phyloP scores from a whole-genome alignment of 2,888 invertebrate species.

The Oegoconia quadripuncta region DNA sequence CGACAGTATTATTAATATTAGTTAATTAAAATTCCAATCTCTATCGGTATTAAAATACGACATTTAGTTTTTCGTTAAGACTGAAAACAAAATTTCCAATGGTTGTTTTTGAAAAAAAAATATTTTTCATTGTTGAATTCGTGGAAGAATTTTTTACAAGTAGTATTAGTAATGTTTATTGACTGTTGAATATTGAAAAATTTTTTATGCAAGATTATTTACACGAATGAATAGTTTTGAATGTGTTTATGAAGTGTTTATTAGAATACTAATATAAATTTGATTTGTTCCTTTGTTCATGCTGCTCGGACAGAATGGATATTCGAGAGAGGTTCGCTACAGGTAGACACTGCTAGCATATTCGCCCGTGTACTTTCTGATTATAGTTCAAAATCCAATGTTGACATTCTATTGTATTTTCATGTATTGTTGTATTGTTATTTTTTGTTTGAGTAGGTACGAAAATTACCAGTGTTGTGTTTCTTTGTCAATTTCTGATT shows the following conservation, averaged over 20 bases:
- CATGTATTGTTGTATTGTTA: slow-evolving; percentile 37
- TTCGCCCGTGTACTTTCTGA: slow-evolving; percentile 30
- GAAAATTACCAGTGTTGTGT: slow-evolving; percentile 59
- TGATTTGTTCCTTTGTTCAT: slow-evolving; percentile 54
- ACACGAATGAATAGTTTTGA: slow-evolving; percentile 51
- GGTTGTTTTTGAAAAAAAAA: slow-evolving; percentile 33
- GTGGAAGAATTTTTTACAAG: slow-evolving; percentile 38
- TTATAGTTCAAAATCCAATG: slow-evolving; percentile 34
- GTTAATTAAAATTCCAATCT: slow-evolving; percentile 24
- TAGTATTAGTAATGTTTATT: slow-evolving; percentile 54
- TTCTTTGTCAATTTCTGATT: slow-evolving; percentile 57
- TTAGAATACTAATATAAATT: slow-evolving; percentile 41
- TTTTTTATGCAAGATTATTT: slow-evolving; percentile 54
- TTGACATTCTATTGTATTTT: slow-evolving; percentile 36
- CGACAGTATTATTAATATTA: slow-evolving; percentile 15
- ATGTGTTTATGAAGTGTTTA: slow-evolving; percentile 54
- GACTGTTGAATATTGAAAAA: slow-evolving; percentile 58
- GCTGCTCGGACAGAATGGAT: slow-evolving; percentile 72
- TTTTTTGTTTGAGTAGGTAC: slow-evolving; percentile 51
- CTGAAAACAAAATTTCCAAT: slow-evolving; percentile 22
- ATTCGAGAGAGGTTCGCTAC: slow-evolving; percentile 68
- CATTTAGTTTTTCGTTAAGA: slow-evolving; percentile 26
- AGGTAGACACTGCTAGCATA: slow-evolving; percentile 52
- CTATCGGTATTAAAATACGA: slow-evolving; percentile 26
- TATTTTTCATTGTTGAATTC: slow-evolving; percentile 42